Percentiles rank a stretch among this genome's conserved stretches.
Evolutionary conservation across 2,888 invertebrate species (phyloP).

Genomic region (Dasysyrphus albostriatus): DNA sequence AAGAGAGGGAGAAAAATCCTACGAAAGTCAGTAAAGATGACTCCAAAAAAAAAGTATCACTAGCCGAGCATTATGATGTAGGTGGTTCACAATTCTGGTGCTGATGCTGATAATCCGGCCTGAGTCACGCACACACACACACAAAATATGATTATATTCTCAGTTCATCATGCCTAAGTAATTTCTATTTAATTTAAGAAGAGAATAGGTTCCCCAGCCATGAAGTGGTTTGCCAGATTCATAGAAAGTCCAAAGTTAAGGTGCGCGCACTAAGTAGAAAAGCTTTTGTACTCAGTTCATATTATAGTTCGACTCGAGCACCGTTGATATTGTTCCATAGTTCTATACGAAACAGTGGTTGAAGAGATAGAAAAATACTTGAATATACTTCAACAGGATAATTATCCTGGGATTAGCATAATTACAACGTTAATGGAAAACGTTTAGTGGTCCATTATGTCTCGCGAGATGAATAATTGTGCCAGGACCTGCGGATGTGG

Average conservation of each 20-base stretch:
- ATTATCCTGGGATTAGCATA: conserved; percentile 75
- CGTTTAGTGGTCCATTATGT: conserved; percentile 75
- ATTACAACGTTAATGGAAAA: conserved; percentile 74
- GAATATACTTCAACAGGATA: conserved; percentile 66
- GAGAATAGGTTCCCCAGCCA: conserved; percentile 28
- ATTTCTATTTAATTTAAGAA: conserved; percentile 48
- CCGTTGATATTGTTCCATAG: conserved; percentile 25
- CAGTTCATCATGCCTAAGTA: conserved; percentile 51
- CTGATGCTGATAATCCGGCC: neutral
- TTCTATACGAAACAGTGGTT: conserved; percentile 32
- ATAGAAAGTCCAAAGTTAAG: conserved; percentile 32
- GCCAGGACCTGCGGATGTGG: conserved; percentile 63
- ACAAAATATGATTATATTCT: conserved; percentile 39
- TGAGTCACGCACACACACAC: conserved; percentile 20
- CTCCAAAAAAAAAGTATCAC: conserved; percentile 39
- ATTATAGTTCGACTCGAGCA: conserved; percentile 36
- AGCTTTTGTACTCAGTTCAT: conserved; percentile 43
- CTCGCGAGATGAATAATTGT: conserved; percentile 70
- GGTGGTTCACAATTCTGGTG: neutral
- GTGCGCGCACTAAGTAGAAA: conserved; percentile 7
- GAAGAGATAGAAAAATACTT: conserved; percentile 56
- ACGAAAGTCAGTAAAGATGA: conserved; percentile 48
- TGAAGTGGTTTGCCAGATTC: conserved; percentile 31
- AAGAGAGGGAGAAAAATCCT: conserved; percentile 28
- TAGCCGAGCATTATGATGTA: conserved; percentile 27